Evolutionary conservation across 2,797 vertebrate genomes (phyloP), one percentile per base, ranked within the genome.

Genomic region (Aeoliscus strigatus): DNA sequence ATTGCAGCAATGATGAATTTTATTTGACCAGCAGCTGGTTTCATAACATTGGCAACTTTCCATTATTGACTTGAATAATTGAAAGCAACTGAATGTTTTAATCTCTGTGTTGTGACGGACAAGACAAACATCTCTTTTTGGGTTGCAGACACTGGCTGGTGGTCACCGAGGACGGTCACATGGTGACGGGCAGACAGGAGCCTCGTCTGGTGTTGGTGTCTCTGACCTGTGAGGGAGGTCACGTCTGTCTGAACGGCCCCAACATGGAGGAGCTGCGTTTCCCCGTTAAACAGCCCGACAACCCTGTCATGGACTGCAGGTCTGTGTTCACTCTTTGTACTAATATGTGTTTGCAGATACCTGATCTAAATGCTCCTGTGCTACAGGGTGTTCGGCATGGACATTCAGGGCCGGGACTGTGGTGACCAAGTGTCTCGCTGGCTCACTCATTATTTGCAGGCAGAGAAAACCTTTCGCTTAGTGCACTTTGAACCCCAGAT

Each of bases 321-420:
- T 26, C 5, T 15, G 12, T 4, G 5, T 14, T n/a, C 12, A 10
- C 8, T 10, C 11, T 3, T 24, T 7, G 18, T 2, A 5, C 4
- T 5, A 17, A 3, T 21, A 21, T 21, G 3, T 21, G 18, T 21
- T 21, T n/a, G n/a, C n/a, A n/a, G n/a, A n/a, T n/a, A n/a, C n/a
- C n/a, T n/a, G n/a, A n/a, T n/a, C n/a, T n/a, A n/a, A n/a, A n/a
- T n/a, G n/a, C n/a, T n/a, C n/a, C n/a, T 63, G 12, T 39, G 21
- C 48, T 57, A 39, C 73, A 98, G 96, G 75, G 28, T 99, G 13
- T 98, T 94, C 13, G 67, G 86, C 9, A 1, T 30, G 1, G 88
- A 94, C 70, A 84, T 93, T 16, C 87, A 93, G 69, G 96, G 96
- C 51, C 86, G 90, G 29, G 94, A 99, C 51, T 97, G 93, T 31